Conservation (phyloP, 2,888 invertebrate species). For the Eilema caniola region DNA sequence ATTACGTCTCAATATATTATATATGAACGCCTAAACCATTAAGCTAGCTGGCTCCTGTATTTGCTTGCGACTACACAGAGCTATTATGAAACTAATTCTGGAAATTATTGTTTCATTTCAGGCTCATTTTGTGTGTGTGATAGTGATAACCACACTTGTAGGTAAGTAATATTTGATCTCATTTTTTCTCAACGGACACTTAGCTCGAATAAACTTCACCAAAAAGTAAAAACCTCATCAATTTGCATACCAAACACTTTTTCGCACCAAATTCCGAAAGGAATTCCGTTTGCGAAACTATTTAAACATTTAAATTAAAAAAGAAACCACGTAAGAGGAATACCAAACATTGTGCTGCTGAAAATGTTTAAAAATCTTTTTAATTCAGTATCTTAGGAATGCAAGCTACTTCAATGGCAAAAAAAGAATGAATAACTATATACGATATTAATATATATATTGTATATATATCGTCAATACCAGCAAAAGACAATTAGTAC, state of each 20-base stretch:
- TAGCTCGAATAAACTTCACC: not conserved
- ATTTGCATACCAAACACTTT: slow-evolving; percentile 12
- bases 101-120: no score
- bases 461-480: no score
- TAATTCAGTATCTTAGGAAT: not conserved
- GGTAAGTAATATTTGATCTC: not conserved
- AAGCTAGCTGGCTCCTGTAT: no score
- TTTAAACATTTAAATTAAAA: slow-evolving; percentile 28
- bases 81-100: no score
- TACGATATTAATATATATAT: no score
- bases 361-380: slow-evolving; percentile 22
- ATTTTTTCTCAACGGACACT: not conserved
- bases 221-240: not conserved
- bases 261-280: not conserved
- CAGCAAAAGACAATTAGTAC: no score
- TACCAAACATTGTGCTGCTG: slow-evolving; percentile 26
- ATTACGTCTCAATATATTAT: not conserved
- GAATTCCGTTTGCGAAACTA: slow-evolving; percentile 24
- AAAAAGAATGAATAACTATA: not conserved
- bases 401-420: not conserved
- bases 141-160: no score
- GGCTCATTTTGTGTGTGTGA: not conserved
- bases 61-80: no score
- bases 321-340: slow-evolving; percentile 23
- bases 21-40: no score